These are phyloP conservation scores for Fringilla coelebs DNA, from an alignment of 2,797 vertebrate species.

Conservation along the genomic window DNA sequence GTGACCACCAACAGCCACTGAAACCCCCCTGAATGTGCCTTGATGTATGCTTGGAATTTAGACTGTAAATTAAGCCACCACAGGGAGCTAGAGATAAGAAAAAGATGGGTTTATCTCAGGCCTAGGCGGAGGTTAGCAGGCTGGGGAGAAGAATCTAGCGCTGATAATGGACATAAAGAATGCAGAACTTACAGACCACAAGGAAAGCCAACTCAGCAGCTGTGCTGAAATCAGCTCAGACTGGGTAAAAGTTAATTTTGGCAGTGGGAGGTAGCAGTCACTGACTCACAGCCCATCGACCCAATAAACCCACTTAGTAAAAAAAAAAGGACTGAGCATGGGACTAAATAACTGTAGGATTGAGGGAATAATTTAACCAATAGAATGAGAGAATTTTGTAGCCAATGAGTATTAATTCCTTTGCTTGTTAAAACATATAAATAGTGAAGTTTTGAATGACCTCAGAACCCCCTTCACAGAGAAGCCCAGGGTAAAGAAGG, in stretches of 20 bases:
- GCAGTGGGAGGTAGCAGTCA: background rate
- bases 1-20: background rate
- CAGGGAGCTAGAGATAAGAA: background rate
- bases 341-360: background rate
- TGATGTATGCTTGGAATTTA: background rate
- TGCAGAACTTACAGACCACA: background rate
- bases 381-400: background rate
- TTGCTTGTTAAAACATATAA: background rate
- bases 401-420: background rate
- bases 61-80: background rate
- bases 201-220: background rate
- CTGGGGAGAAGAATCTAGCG: background rate
- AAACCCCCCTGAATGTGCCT: background rate
- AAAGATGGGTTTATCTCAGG: background rate
- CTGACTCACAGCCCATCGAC: fast-evolving
- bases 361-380: background rate
- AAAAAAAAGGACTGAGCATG: background rate
- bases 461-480: background rate
- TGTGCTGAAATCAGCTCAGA: background rate
- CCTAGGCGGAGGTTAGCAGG: background rate
- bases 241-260: background rate
- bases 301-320: background rate
- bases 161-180: background rate
- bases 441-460: background rate
- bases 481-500: background rate